Evolutionary conservation across 1,140 invertebrate genomes (phyloP).

Genomic region (Diorhabda carinulata): DNA sequence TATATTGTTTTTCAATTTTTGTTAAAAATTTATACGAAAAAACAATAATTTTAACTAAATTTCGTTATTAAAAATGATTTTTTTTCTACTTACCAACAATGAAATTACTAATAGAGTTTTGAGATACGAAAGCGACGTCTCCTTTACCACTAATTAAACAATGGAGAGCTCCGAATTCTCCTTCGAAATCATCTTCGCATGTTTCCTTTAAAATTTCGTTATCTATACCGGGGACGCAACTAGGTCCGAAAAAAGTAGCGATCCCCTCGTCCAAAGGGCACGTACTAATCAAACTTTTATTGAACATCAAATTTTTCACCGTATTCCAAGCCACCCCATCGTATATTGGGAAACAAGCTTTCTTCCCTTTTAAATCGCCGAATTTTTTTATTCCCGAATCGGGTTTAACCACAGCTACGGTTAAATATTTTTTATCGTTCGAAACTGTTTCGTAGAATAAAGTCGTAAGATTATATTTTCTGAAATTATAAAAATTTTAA

Average conservation of each 20-base stretch:
- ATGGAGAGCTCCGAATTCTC: slow-evolving; percentile 65
- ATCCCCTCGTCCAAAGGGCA: slow-evolving; percentile 50
- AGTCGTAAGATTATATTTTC: slow-evolving; percentile 58
- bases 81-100: slow-evolving; percentile 49
- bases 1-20: neutral
- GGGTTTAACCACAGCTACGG: slow-evolving; percentile 68
- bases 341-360: slow-evolving; percentile 66
- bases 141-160: slow-evolving; percentile 74
- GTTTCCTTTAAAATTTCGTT: slow-evolving; percentile 24
- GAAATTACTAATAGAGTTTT: slow-evolving; percentile 63
- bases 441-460: slow-evolving; percentile 63
- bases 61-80: neutral
- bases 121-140: slow-evolving; percentile 83
- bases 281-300: slow-evolving; percentile 45
- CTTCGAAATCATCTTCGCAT: slow-evolving; percentile 44
- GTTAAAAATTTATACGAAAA: neutral
- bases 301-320: slow-evolving; percentile 54
- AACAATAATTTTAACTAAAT: neutral
- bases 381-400: slow-evolving; percentile 56
- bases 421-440: slow-evolving; percentile 57
- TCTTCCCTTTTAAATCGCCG: slow-evolving; percentile 60
- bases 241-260: slow-evolving; percentile 58
- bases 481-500: slow-evolving; percentile 24
- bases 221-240: slow-evolving; percentile 55
- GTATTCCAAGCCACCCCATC: slow-evolving; percentile 63